phyloP scores from a whole-genome alignment of 1,140 invertebrate species.

The Bombyx mandarina region DNA sequence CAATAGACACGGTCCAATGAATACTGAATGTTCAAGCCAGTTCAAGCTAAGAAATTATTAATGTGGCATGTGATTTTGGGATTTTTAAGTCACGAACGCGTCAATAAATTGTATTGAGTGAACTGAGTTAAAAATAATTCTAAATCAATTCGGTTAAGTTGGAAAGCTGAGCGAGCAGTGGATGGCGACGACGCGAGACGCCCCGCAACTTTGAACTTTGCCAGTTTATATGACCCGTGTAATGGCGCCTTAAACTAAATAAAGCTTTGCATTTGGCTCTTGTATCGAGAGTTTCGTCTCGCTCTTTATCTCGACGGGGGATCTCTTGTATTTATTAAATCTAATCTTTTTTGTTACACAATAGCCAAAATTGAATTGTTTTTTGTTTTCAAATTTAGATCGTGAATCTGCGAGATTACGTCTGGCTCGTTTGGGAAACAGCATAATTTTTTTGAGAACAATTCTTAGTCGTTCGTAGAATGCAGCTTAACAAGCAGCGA shows the following conservation, averaged over 20 bases:
- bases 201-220: constrained; percentile 56
- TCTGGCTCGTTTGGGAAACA: too few relatives aligned
- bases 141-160: constrained; percentile 26
- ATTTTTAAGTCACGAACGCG: neutral
- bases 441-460: neutral
- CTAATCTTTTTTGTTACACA: too few relatives aligned
- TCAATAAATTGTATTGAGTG: constrained; percentile 15
- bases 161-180: constrained; percentile 18
- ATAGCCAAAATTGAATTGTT: too few relatives aligned
- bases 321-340: too few relatives aligned
- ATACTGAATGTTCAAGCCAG: neutral
- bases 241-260: constrained; percentile 67
- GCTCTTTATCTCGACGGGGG: constrained; percentile 12
- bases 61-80: too few relatives aligned
- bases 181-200: constrained; percentile 30
- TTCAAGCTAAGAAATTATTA: too few relatives aligned
- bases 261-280: constrained; percentile 62
- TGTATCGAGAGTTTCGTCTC: constrained; percentile 35
- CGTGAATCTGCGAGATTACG: too few relatives aligned
- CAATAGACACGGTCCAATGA: neutral
- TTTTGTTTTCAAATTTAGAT: too few relatives aligned
- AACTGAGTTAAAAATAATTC: constrained; percentile 29
- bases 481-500: too few relatives aligned
- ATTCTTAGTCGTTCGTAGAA: too few relatives aligned
- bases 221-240: constrained; percentile 68